Conservation (phyloP, 2,797 vertebrate species). For the Nyctalus aviator region DNA sequence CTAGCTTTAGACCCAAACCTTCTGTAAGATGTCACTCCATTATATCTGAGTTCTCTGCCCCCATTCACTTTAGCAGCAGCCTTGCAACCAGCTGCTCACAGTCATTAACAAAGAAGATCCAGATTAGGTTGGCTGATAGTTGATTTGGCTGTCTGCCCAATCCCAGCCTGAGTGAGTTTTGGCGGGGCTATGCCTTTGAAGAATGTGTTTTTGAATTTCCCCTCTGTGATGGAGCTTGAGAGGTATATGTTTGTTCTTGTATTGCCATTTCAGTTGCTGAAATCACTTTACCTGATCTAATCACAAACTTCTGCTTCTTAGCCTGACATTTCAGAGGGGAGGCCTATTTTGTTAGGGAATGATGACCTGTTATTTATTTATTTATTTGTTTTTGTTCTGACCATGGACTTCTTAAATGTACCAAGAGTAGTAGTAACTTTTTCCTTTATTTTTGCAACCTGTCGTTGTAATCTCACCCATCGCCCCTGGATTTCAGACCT, state of each 20-base stretch:
- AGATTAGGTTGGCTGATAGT: background rate
- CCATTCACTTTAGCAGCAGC: background rate
- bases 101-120: background rate
- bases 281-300: constrained; percentile 1
- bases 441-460: background rate
- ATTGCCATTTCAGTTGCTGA: background rate
- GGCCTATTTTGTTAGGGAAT: background rate
- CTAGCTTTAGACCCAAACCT: background rate
- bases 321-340: background rate
- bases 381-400: background rate
- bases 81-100: background rate
- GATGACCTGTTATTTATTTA: background rate
- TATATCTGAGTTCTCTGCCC: background rate
- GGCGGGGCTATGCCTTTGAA: background rate
- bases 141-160: background rate
- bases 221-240: background rate
- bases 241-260: background rate
- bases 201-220: background rate
- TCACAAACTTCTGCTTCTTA: background rate
- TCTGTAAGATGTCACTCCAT: background rate
- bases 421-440: background rate
- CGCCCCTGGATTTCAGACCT: background rate
- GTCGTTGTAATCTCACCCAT: background rate
- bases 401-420: background rate
- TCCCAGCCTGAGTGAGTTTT: background rate